These are phyloP conservation scores for Drosophila kanekoi DNA, from an alignment of 2,888 invertebrate genomes.

Conservation along the genomic window DNA sequence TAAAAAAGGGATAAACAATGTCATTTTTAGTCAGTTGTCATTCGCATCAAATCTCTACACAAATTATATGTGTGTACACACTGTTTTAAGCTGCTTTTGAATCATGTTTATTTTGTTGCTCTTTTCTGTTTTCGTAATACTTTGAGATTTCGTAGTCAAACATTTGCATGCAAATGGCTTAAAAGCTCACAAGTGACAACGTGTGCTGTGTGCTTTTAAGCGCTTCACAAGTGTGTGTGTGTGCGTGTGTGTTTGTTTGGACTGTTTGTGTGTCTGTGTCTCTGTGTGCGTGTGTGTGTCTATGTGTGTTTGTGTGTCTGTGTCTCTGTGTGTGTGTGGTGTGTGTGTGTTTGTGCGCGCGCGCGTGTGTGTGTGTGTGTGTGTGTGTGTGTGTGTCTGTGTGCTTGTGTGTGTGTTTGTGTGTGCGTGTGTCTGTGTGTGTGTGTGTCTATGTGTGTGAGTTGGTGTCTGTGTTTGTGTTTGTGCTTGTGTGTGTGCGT, in stretches of 20 bases:
- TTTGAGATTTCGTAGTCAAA: constrained; percentile 16
- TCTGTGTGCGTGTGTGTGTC: constrained; percentile 1
- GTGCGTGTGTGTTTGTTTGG: neutral
- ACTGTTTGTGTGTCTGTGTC: neutral
- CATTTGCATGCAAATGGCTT: constrained; percentile 26
- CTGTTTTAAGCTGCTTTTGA: constrained; percentile 23
- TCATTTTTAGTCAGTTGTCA: neutral
- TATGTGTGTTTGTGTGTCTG: neutral
- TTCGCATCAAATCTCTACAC: neutral
- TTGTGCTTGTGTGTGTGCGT: constrained; percentile 3
- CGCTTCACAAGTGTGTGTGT: constrained; percentile 6
- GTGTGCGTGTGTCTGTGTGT: neutral
- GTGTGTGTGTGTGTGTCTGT: constrained; percentile 16
- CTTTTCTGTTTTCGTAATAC: neutral
- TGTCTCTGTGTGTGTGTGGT: neutral
- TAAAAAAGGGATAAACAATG: neutral
- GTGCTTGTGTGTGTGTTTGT: constrained; percentile 21
- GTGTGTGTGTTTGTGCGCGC: neutral
- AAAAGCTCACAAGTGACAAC: constrained; percentile 36
- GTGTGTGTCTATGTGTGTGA: neutral
- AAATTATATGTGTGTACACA: neutral
- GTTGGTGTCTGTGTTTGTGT: neutral
- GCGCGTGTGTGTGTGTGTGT: neutral
- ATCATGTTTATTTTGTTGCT: constrained; percentile 3
- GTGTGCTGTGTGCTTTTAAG: constrained; percentile 40